A percentile compares a stretch with the other conserved stretches of the same genome.
phyloP scores from a whole-genome alignment of 2,797 vertebrate genomes.

The Erithacus rubecula region DNA sequence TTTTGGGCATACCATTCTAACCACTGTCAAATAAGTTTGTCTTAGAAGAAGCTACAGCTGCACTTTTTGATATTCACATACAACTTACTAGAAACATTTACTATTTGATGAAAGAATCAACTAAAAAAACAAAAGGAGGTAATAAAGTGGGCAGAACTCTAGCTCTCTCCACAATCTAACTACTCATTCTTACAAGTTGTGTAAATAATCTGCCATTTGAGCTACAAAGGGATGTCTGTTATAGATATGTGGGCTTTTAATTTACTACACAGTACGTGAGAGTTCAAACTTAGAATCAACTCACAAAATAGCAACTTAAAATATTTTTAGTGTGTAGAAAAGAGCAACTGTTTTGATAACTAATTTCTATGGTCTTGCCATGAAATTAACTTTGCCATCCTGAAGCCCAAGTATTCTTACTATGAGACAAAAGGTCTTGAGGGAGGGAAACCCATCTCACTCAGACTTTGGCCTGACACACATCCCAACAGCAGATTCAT shows the following conservation, averaged over 20 bases:
- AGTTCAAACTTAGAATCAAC: neutral
- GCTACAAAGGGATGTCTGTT: neutral
- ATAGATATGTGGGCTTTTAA: neutral
- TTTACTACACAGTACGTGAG: neutral
- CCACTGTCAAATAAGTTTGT: neutral
- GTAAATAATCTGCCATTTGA: neutral
- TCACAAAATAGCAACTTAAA: neutral
- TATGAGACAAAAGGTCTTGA: neutral
- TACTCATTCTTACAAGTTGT: neutral
- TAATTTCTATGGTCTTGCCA: neutral
- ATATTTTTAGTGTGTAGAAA: neutral
- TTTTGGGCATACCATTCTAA: neutral
- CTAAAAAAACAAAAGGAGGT: neutral
- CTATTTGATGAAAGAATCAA: neutral
- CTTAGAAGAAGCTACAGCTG: neutral
- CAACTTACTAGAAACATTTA: neutral
- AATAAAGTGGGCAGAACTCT: neutral
- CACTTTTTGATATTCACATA: neutral
- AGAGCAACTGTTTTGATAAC: neutral
- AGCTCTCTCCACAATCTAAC: neutral
- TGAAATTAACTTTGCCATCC: neutral
- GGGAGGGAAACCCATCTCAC: neutral
- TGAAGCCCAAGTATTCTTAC: neutral
- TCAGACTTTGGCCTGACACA: neutral
- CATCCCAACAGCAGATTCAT: fast-evolving